A percentile compares a stretch with the other conserved stretches of the same genome.
phyloP scores from a whole-genome alignment of 1,140 invertebrate genomes.

The Neodiprion fabricii region DNA sequence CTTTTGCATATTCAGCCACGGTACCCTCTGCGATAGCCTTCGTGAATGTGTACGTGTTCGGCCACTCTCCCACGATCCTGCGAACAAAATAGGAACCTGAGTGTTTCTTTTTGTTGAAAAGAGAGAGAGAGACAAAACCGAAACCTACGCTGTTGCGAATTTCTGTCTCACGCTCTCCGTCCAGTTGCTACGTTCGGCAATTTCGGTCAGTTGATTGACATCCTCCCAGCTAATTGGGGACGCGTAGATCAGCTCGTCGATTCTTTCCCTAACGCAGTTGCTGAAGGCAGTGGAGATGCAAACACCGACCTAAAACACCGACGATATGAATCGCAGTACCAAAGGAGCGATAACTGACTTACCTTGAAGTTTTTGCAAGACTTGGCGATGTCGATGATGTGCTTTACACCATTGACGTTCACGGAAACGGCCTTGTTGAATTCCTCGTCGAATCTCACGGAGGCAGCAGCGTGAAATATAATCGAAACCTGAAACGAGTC shows the following conservation, averaged over 20 bases:
- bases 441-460: constrained; percentile 72
- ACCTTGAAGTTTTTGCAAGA: constrained; percentile 61
- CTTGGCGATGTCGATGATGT: constrained; percentile 59
- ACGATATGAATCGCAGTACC: background rate
- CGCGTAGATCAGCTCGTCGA: constrained; percentile 26
- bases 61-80: constrained; percentile 57
- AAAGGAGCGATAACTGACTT: constrained; percentile 15
- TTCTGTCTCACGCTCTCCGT: background rate
- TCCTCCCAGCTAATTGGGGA: constrained; percentile 9
- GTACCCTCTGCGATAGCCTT: constrained; percentile 62
- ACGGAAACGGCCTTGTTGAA: constrained; percentile 68
- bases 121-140: background rate
- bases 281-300: constrained; percentile 64
- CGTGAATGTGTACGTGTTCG: constrained; percentile 66
- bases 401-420: constrained; percentile 70
- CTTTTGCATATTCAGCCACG: constrained; percentile 47
- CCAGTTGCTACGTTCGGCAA: constrained; percentile 15
- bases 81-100: constrained; percentile 14
- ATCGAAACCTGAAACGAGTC: constrained; percentile 55
- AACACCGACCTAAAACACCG: constrained; percentile 42
- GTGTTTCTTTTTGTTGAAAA: too few species aligned
- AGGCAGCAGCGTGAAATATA: constrained; percentile 72
- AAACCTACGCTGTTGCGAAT: background rate
- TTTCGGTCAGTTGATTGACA: constrained; percentile 17
- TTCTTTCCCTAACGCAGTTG: constrained; percentile 23